These are phyloP conservation scores for Macaria liturata DNA, from an alignment of 2,888 invertebrate species.

Conservation along the genomic window DNA sequence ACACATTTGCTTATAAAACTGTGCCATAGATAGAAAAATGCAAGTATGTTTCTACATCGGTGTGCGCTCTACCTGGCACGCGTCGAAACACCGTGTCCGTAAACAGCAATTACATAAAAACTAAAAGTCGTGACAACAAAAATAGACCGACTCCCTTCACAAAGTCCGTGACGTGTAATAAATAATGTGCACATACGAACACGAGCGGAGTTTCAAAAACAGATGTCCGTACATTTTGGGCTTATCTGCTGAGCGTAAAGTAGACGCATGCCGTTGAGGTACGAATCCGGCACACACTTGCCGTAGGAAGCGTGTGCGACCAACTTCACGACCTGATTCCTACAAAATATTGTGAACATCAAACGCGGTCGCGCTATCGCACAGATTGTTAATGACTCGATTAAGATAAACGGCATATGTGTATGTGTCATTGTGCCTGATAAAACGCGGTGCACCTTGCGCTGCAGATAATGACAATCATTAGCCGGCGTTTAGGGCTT, in stretches of 20 bases:
- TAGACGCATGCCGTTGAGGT: slow-evolving; percentile 40
- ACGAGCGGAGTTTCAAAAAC: slow-evolving; percentile 56
- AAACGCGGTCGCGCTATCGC: slow-evolving; percentile 21
- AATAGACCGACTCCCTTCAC: slow-evolving; percentile 55
- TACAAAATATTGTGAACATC: slow-evolving; percentile 6
- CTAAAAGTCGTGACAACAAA: slow-evolving; percentile 49
- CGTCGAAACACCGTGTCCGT: slow-evolving; percentile 34
- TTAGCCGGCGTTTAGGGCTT: slow-evolving; percentile 32
- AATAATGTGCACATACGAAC: slow-evolving; percentile 39
- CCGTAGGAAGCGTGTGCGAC: slow-evolving; percentile 36
- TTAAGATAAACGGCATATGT: slow-evolving; percentile 33
- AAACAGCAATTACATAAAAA: slow-evolving; percentile 50
- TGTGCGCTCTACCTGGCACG: slow-evolving; percentile 30
- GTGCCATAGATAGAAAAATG: slow-evolving; percentile 11
- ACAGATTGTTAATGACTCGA: slow-evolving; percentile 31
- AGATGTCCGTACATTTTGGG: slow-evolving; percentile 53
- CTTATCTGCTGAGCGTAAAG: slow-evolving; percentile 42
- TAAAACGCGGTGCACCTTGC: slow-evolving; percentile 38
- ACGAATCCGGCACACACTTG: slow-evolving; percentile 41
- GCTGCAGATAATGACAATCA: slow-evolving; percentile 36
- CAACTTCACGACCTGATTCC: slow-evolving; percentile 31
- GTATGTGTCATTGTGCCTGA: slow-evolving; percentile 33
- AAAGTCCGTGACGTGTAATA: slow-evolving; percentile 48
- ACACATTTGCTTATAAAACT: slow-evolving; percentile 17
- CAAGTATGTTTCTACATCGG: slow-evolving; percentile 26